Evolutionary conservation across 1,140 invertebrate genomes (phyloP).

Genomic region (Heterodera schachtii): DNA sequence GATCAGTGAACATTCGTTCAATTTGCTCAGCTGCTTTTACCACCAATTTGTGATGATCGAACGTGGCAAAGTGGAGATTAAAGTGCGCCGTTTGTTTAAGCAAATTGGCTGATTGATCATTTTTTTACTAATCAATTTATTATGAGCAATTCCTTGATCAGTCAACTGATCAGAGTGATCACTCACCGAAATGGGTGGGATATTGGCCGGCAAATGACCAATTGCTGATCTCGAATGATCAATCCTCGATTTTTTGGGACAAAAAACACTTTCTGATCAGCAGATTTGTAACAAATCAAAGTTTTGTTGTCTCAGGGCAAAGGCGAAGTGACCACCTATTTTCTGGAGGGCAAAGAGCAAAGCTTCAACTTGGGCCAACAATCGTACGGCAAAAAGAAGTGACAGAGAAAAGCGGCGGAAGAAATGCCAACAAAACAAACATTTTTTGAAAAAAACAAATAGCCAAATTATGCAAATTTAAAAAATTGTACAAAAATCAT

Average conservation of each 20-base stretch:
- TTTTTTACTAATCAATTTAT: too few species aligned
- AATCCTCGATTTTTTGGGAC: too few species aligned
- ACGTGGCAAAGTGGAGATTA: conserved; percentile 60
- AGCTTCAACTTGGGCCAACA: conserved; percentile 1
- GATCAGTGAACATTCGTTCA: conserved; percentile 59
- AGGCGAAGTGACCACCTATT: conserved; percentile 58
- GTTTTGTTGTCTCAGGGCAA: conserved; percentile 54
- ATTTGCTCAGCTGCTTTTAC: conserved; percentile 60
- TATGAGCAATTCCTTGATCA: conserved; percentile 4
- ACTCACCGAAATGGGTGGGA: too few species aligned
- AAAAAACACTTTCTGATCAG: not conserved
- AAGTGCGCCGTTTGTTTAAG: conserved; percentile 33
- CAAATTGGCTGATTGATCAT: too few species aligned
- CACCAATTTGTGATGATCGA: conserved; percentile 54
- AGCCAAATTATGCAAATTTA: too few species aligned
- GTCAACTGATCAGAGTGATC: too few species aligned
- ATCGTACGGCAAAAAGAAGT: conserved; percentile 9
- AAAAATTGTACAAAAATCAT: too few species aligned
- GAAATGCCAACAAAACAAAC: conserved; percentile 52
- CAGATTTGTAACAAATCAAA: not conserved
- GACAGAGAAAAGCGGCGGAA: conserved; percentile 43
- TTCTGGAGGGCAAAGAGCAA: conserved; percentile 60
- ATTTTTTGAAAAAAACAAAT: too few species aligned
- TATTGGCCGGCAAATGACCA: too few species aligned
- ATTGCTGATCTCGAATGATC: too few species aligned